Evolutionary conservation across 1,140 invertebrate genomes (phyloP).

Genomic region (Atta colombica): DNA sequence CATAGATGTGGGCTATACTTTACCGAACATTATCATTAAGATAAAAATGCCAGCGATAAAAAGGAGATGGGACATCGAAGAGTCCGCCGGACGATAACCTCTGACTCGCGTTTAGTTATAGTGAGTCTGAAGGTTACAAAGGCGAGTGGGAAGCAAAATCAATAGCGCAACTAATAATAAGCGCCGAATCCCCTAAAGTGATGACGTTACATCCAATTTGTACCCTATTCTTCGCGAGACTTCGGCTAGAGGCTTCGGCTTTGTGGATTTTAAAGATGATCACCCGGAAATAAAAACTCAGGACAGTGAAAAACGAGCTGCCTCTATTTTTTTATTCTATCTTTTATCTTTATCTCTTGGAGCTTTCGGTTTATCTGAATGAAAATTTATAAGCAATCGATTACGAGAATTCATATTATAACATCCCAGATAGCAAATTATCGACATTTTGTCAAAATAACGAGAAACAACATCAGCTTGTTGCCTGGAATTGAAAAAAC

Average conservation of each 20-base stretch:
- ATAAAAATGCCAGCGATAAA: slow-evolving; percentile 50
- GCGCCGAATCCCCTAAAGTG: slow-evolving; percentile 75
- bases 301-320: not conserved
- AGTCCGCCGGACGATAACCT: slow-evolving; percentile 57
- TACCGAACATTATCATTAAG: slow-evolving; percentile 48
- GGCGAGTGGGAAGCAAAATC: slow-evolving; percentile 59
- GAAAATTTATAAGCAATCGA: slow-evolving; percentile 16
- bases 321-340: not conserved
- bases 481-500: no score
- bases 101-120: slow-evolving; percentile 6
- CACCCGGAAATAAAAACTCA: slow-evolving; percentile 45
- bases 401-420: slow-evolving; percentile 1
- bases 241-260: slow-evolving; percentile 64
- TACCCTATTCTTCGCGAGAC: slow-evolving; percentile 25
- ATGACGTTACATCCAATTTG: slow-evolving; percentile 76
- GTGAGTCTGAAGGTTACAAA: slow-evolving; percentile 29
- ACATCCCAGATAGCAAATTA: no score
- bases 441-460: no score
- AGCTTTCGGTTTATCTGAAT: not conserved
- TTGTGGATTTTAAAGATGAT: slow-evolving; percentile 71
- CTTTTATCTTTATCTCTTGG: not conserved
- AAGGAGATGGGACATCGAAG: not conserved
- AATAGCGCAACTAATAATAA: slow-evolving; percentile 76
- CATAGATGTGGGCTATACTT: slow-evolving; percentile 30
- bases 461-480: no score